Evolutionary conservation across 2,888 invertebrate species (phyloP).

Genomic region (Psococerastis gibbosa): DNA sequence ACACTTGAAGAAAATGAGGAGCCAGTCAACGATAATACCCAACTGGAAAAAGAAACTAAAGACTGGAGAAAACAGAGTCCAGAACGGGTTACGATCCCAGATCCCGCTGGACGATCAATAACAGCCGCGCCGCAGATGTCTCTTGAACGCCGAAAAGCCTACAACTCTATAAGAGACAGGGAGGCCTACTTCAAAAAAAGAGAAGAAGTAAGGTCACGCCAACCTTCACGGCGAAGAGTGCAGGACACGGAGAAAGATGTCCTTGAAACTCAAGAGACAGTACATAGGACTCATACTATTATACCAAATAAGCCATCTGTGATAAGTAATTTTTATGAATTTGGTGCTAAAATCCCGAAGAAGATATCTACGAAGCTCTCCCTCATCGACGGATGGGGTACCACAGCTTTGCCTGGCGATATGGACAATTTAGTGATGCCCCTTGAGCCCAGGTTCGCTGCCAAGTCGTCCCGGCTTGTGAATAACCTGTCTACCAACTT

Average conservation of each 20-base stretch:
- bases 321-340: not conserved
- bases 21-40: not conserved
- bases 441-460: not conserved
- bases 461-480: not conserved
- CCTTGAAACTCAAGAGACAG: conserved; percentile 2
- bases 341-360: conserved; percentile 3
- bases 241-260: not conserved
- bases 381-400: not conserved
- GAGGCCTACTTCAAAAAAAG: not conserved
- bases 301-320: conserved; percentile 1
- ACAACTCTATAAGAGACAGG: conserved; percentile 6
- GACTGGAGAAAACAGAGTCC: not conserved
- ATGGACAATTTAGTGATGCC: conserved; percentile 7
- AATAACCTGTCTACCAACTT: not conserved
- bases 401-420: not conserved
- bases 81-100: not conserved
- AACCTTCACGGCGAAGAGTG: not conserved
- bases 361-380: conserved; percentile 2
- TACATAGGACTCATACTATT: not conserved
- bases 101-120: not conserved
- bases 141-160: not conserved
- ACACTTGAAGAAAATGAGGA: not conserved
- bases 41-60: conserved; percentile 10
- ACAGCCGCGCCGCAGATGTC: conserved; percentile 5
- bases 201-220: not conserved